These are phyloP conservation scores for Drosophila sp. DNA, from an alignment of 1,140 invertebrate species.

Conservation along the genomic window DNA sequence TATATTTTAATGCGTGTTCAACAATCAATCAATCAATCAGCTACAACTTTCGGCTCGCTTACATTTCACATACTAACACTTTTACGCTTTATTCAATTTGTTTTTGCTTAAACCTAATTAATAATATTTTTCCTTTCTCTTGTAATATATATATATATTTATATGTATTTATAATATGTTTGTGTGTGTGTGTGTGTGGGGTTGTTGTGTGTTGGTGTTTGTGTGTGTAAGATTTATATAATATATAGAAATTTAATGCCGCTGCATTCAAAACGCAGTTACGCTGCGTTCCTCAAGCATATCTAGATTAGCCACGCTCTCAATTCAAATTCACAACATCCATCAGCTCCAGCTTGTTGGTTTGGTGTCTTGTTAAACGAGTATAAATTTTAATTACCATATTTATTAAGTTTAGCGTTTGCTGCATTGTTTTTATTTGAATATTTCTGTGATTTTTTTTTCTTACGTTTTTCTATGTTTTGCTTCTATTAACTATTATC, in stretches of 20 bases:
- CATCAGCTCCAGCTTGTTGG: conserved; percentile 56
- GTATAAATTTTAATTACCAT: conserved; percentile 77
- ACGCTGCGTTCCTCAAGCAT: conserved; percentile 29
- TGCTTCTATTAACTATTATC: conserved; percentile 33
- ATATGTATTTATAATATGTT: conserved; percentile 71
- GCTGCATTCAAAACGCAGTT: conserved; percentile 36
- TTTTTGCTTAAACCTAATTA: conserved; percentile 75
- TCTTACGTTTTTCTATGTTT: conserved; percentile 21
- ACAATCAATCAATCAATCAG: conserved; percentile 52
- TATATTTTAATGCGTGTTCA: conserved; percentile 58
- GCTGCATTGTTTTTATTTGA: conserved; percentile 34
- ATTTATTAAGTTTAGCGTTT: conserved; percentile 67
- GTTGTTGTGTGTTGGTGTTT: conserved; percentile 15
- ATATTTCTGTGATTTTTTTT: too few relatives aligned
- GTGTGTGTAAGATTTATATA: conserved; percentile 47
- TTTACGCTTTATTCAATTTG: conserved; percentile 75
- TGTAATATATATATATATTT: conserved; percentile 73
- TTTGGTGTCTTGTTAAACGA: conserved; percentile 79
- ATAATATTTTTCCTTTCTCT: conserved; percentile 66
- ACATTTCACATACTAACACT: conserved; percentile 74
- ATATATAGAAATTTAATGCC: conserved; percentile 63
- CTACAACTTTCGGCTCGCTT: conserved; percentile 55
- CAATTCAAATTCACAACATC: conserved; percentile 51
- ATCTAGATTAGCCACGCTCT: conserved; percentile 40
- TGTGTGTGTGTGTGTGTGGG: conserved; percentile 43